These are phyloP conservation scores for rabbit (Oryctolagus cuniculus) DNA, from an alignment of 2,113 vertebrate genomes.

Conservation along the genomic window DNA sequence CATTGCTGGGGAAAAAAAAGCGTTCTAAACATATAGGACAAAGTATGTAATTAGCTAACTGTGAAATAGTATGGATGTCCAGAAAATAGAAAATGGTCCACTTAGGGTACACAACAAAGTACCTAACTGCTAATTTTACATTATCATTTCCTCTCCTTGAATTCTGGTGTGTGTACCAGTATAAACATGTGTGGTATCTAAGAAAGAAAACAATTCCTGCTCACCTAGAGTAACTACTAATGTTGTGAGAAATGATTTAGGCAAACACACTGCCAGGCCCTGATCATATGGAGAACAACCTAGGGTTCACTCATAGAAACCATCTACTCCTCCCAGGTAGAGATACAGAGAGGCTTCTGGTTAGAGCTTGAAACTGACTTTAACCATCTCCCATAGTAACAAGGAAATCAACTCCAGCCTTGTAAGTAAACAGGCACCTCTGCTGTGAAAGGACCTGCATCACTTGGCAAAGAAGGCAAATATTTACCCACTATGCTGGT, in stretches of 20 bases:
- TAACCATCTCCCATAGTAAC: conserved; percentile 61
- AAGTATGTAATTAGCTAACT: neutral
- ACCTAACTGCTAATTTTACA: conserved; percentile 15
- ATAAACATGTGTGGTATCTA: neutral
- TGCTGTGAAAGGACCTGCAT: neutral
- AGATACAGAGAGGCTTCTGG: neutral
- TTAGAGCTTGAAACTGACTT: conserved; percentile 35
- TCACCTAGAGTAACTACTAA: conserved; percentile 39
- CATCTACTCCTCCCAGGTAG: neutral
- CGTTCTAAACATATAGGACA: neutral
- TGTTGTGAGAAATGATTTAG: conserved; percentile 15
- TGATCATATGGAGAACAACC: neutral
- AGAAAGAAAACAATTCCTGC: conserved; percentile 24
- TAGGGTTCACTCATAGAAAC: neutral
- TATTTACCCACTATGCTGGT: conserved; percentile 46
- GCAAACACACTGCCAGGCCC: neutral
- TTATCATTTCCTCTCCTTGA: conserved; percentile 9
- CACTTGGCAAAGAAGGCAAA: conserved; percentile 56
- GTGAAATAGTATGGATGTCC: neutral
- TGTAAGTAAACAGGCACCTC: conserved; percentile 64
- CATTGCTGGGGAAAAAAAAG: neutral
- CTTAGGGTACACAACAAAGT: neutral
- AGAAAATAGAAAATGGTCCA: neutral
- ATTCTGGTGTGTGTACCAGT: neutral
- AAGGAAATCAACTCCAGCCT: conserved; percentile 39